These are phyloP conservation scores for Mimas tiliae DNA, from an alignment of 2,888 invertebrate genomes.

Conservation along the genomic window DNA sequence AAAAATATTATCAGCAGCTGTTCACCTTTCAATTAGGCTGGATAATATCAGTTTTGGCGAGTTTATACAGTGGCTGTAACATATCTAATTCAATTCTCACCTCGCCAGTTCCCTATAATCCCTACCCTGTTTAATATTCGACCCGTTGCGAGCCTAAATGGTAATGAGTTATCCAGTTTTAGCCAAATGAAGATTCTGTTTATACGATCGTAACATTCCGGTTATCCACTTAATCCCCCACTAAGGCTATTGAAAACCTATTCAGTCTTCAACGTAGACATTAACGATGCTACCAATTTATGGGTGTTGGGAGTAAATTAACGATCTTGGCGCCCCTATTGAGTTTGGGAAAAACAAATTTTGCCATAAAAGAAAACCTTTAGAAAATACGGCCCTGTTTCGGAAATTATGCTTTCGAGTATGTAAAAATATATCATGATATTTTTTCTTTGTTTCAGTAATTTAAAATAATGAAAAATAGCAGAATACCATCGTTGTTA, in stretches of 20 bases:
- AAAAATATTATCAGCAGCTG: conserved; percentile 10
- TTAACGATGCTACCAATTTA: conserved; percentile 63
- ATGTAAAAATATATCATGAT: not conserved
- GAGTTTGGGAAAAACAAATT: conserved; percentile 1
- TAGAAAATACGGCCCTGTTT: not conserved
- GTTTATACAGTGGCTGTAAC: conserved; percentile 24
- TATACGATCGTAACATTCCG: conserved; percentile 54
- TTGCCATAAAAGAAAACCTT: not conserved
- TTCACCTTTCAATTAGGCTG: conserved; percentile 2
- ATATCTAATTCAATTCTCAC: conserved; percentile 59
- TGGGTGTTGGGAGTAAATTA: conserved; percentile 34
- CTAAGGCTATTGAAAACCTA: conserved; percentile 60
- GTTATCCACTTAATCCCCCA: conserved; percentile 61
- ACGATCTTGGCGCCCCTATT: conserved; percentile 18
- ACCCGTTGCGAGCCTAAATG: conserved; percentile 57
- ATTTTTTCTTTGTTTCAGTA: not conserved
- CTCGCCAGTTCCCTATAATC: conserved; percentile 52
- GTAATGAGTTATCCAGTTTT: conserved; percentile 63
- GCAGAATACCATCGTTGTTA: not conserved
- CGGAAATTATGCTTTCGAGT: not conserved
- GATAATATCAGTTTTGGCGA: not conserved
- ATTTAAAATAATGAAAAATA: too few relatives aligned
- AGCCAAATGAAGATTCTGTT: conserved; percentile 64
- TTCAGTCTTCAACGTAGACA: conserved; percentile 59
- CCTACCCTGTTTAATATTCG: conserved; percentile 61